These are phyloP conservation scores for Macroramphosus scolopax DNA, from an alignment of 2,797 vertebrate species.

Conservation along the genomic window DNA sequence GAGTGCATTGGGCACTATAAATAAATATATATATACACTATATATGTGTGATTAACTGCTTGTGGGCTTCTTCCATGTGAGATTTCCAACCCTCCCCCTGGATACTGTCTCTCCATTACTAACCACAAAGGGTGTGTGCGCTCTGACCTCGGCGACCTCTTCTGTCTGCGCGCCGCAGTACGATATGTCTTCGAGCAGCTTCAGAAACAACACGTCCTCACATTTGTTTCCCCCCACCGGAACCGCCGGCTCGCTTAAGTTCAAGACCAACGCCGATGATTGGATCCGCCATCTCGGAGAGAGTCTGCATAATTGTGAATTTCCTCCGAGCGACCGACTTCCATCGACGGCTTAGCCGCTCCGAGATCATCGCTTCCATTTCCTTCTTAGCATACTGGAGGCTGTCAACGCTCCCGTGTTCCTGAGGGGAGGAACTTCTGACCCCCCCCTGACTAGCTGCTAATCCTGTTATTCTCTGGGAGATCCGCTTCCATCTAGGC, in stretches of 20 bases:
- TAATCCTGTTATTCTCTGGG: conserved; percentile 42
- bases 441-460: conserved; percentile 25
- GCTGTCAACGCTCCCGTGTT: conserved; percentile 45
- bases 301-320: conserved; percentile 22
- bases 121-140: conserved; percentile 25
- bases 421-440: conserved; percentile 27
- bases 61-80: conserved; percentile 3
- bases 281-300: conserved; percentile 23
- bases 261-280: conserved; percentile 32
- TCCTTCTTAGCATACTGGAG: conserved; percentile 21
- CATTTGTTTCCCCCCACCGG: conserved; percentile 13
- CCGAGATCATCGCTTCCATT: conserved; percentile 48
- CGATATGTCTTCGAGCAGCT: conserved; percentile 13
- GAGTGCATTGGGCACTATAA: too few species aligned
- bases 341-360: conserved; percentile 27
- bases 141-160: neutral
- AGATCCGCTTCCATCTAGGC: conserved; percentile 14
- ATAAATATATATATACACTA: too few species aligned
- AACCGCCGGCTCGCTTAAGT: conserved; percentile 3
- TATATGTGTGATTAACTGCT: conserved; percentile 22
- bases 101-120: conserved; percentile 13
- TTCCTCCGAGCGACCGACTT: conserved; percentile 42
- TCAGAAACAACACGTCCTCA: neutral
- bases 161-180: conserved; percentile 11
- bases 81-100: conserved; percentile 7